Percentiles rank a stretch among this genome's conserved stretches.
Conservation (phyloP, 2,888 invertebrate genomes). For the Uropetala carovei region DNA sequence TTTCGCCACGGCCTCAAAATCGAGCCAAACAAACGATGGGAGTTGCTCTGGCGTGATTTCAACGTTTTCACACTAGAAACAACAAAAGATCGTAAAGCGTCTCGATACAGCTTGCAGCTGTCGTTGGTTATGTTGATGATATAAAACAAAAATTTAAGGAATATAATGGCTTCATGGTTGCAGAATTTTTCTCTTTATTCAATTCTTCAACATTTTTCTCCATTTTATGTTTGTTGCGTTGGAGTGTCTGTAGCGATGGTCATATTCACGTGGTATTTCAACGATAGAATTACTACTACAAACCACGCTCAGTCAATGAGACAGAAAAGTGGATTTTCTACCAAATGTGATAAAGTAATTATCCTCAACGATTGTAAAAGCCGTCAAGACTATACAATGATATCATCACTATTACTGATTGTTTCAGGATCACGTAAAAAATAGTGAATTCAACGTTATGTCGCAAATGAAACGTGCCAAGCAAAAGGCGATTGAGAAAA, state of each 20-base stretch:
- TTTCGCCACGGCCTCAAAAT: no score
- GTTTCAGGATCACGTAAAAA: neutral
- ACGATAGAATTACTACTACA: neutral
- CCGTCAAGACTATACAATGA: no score
- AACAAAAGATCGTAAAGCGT: no score
- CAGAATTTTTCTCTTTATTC: neutral
- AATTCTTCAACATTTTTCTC: slow-evolving; percentile 41
- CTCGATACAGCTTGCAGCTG: no score
- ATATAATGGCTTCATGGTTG: neutral
- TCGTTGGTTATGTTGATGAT: no score
- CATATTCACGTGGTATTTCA: slow-evolving; percentile 34
- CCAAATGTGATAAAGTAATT: neutral
- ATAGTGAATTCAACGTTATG: slow-evolving; percentile 8
- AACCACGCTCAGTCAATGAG: neutral
- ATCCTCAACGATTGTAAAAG: no score
- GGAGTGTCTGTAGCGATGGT: neutral
- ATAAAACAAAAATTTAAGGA: neutral
- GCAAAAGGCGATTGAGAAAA: slow-evolving; percentile 44
- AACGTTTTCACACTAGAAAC: no score
- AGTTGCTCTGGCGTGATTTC: no score
- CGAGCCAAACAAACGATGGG: no score
- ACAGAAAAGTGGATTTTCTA: neutral
- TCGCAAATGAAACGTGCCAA: slow-evolving; percentile 37
- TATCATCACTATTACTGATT: neutral
- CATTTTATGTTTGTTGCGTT: slow-evolving; percentile 41